phyloP scores from a whole-genome alignment of 2,113 vertebrate genomes.

The Drymodes brunneopygia region DNA sequence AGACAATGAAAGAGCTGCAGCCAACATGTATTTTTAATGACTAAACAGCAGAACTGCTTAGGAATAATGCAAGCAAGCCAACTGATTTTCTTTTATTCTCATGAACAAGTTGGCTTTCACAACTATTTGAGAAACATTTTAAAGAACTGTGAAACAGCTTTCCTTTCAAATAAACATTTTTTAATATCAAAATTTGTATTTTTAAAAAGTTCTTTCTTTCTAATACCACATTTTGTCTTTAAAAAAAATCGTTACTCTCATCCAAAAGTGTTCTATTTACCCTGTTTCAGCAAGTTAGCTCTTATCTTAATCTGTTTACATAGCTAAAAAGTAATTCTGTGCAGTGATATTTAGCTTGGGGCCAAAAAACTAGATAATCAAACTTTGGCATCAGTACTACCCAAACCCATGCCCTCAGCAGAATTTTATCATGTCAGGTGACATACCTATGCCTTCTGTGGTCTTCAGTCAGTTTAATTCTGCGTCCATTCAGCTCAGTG shows the following conservation, averaged over 20 bases:
- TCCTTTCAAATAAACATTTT: neutral
- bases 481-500: conserved; percentile 88
- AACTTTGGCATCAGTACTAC: neutral
- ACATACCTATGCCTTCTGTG: conserved; percentile 81
- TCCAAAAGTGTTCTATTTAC: neutral
- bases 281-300: neutral
- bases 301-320: conserved; percentile 13
- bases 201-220: neutral
- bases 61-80: neutral
- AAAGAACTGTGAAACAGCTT: neutral
- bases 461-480: conserved; percentile 88
- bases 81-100: neutral
- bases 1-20: neutral
- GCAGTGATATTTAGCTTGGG: neutral
- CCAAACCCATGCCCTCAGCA: neutral
- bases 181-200: neutral
- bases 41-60: neutral
- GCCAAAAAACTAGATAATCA: neutral
- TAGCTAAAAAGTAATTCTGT: neutral
- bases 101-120: neutral
- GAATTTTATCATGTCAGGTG: neutral
- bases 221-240: neutral
- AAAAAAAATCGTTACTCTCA: neutral
- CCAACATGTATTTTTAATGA: neutral
- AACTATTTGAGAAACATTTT: neutral